Conservation (phyloP, 2,113 vertebrate species). For the Spea multiplicata region DNA sequence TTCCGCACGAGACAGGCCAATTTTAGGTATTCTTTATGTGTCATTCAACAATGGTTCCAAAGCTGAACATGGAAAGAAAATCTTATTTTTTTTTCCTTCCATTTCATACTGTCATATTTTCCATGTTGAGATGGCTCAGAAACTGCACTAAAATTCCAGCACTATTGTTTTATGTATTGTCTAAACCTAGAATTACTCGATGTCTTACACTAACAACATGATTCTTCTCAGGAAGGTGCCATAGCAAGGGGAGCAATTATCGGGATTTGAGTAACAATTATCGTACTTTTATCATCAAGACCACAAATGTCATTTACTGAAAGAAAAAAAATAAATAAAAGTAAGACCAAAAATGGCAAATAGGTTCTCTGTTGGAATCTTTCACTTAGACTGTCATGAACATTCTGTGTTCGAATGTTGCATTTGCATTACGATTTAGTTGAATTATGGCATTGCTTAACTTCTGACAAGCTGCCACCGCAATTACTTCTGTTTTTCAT, state of each 20-base stretch:
- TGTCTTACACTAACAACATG: conserved; percentile 15
- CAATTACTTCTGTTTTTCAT: conserved; percentile 36
- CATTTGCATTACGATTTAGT: conserved; percentile 22
- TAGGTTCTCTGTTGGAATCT: conserved; percentile 9
- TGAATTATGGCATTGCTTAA: conserved; percentile 30
- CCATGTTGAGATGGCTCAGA: background rate
- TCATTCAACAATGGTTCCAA: background rate
- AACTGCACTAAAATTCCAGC: conserved; percentile 4
- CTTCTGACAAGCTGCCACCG: conserved; percentile 23
- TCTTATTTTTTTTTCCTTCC: background rate
- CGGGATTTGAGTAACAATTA: conserved; percentile 13
- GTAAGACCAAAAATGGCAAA: conserved; percentile 6
- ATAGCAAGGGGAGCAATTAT: conserved; percentile 27
- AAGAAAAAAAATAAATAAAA: conserved; percentile 2
- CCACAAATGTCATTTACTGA: conserved; percentile 26
- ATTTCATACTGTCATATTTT: background rate
- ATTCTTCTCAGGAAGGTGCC: conserved; percentile 15
- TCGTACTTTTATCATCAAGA: conserved; percentile 37
- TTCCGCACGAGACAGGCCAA: too few species aligned
- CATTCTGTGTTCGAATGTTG: conserved; percentile 3
- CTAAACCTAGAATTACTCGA: conserved; percentile 6
- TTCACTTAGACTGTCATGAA: conserved; percentile 22
- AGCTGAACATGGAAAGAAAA: background rate
- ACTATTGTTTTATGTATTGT: background rate
- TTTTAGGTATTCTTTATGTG: background rate